Evolutionary conservation across 37 sponge, comb jelly and placozoan genomes (phyloP), one percentile per base, ranked within the genome.

Genomic region (Mnemiopsis leidyi): DNA sequence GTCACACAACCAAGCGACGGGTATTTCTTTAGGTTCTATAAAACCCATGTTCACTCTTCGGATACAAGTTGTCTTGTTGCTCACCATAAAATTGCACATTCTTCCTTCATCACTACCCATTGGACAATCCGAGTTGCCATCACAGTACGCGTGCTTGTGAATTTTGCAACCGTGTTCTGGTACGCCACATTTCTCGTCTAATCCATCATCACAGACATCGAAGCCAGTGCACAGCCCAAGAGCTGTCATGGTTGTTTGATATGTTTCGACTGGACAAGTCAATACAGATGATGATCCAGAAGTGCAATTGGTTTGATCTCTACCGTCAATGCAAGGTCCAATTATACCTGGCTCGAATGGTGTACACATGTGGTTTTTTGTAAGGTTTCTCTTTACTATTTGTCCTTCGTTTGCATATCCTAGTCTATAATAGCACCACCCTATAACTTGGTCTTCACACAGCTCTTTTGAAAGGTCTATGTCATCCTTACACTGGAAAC

Each of bases 281-380:
- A 71, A 25, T n/a, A 18, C 7, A 5, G 75, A 7, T 48, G 61
- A 5, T 18, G 61, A 48, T 71, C 75, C 75, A 23, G 75, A 5
- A 28, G 75, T 71, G 30, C 75, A 71, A 28, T 71, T 71, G 75
- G 20, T 5, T 28, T 71, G 75, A 18, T 71, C 75, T 28, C 75
- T 71, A 71, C 75, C 75, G 20, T 71, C 75, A 23, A 71, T 28
- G 20, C 75, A 71, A n/a, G 30, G 30, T 71, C 75, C 30, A 28
- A 18, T 29, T 28, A 71, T n/a, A 3, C 30, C 30, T 29, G 25
- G 30, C 5, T 71, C n/a, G 20, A n/a, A 25, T 23, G 75, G 75
- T 71, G 75, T 71, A 25, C 75, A 71, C 75, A 71, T 71, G 30
- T 71, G 75, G 25, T 28, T 71, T 29, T n/a, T 2, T n/a, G 75